Percentiles rank a stretch among this genome's conserved stretches.
Evolutionary conservation across 23 tunicate species (phyloP).

Genomic region (Clavelina lepadiformis): DNA sequence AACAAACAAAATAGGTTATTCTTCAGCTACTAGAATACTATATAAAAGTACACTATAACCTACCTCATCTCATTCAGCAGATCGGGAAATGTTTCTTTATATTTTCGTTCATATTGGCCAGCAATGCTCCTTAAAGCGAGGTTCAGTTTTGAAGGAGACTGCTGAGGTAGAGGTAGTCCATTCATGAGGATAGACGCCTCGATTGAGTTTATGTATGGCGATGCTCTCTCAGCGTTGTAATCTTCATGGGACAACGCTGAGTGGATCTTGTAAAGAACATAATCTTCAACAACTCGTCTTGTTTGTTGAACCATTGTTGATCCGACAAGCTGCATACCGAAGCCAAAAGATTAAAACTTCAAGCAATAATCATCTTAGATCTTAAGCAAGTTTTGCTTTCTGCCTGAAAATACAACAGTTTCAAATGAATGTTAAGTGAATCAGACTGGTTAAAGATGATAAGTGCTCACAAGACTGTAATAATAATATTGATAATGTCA

Average conservation of each 20-base stretch:
- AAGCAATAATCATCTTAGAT: too few species aligned
- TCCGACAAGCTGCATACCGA: too few species aligned
- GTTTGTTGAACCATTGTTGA: conserved; percentile 67
- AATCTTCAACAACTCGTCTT: conserved; percentile 68
- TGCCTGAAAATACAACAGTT: too few species aligned
- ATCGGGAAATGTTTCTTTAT: conserved; percentile 54
- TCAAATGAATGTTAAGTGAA: too few species aligned
- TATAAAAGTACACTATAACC: not conserved
- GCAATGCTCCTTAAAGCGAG: conserved; percentile 38
- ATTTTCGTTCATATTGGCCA: conserved; percentile 36
- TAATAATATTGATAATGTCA: too few species aligned
- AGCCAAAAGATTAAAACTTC: too few species aligned
- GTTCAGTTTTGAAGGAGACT: conserved; percentile 23
- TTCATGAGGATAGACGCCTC: not conserved
- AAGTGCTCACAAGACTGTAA: too few species aligned
- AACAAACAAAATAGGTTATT: too few species aligned
- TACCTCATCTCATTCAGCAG: conserved; percentile 47
- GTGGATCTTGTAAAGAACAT: conserved; percentile 41
- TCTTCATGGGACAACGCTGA: not conserved
- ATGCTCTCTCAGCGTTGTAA: not conserved
- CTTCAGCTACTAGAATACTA: too few species aligned
- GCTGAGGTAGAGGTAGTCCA: conserved; percentile 23
- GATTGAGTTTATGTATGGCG: not conserved
- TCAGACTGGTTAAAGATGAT: too few species aligned
- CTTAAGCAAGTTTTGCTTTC: too few species aligned